Conservation (phyloP, 2,113 vertebrate species). For the Phyllostomus discolor region DNA sequence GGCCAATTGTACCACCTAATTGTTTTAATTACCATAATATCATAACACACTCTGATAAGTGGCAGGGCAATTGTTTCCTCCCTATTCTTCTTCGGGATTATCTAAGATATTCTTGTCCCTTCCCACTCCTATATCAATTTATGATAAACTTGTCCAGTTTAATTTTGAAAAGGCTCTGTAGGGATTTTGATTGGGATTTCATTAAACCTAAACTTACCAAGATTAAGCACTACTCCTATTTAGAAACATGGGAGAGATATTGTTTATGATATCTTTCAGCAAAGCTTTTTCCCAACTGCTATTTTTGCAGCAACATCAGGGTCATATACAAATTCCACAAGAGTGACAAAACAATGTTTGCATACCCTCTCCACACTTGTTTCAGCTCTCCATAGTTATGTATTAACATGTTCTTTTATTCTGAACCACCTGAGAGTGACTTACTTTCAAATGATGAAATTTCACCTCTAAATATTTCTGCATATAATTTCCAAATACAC, state of each 20-base stretch:
- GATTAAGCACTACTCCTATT: too few species aligned
- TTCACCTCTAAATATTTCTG: too few species aligned
- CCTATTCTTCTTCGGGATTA: conserved; percentile 4
- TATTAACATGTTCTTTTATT: too few species aligned
- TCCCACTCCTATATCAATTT: too few species aligned
- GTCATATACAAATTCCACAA: background rate
- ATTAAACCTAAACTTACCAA: background rate
- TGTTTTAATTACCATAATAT: background rate
- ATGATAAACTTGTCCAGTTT: too few species aligned
- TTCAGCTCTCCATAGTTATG: background rate
- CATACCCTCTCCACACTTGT: background rate
- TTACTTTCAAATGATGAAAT: too few species aligned
- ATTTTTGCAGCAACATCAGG: too few species aligned
- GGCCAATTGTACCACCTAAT: background rate
- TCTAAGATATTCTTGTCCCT: background rate
- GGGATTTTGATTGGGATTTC: background rate
- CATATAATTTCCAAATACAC: too few species aligned
- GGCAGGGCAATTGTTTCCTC: background rate
- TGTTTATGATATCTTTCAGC: too few species aligned
- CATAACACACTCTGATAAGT: background rate
- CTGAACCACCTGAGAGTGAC: background rate
- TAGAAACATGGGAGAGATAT: too few species aligned
- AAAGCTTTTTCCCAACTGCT: too few species aligned
- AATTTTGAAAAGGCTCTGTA: background rate
- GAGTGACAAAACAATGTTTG: background rate